Percentiles rank a stretch among this genome's conserved stretches.
Conservation (phyloP, 2,797 vertebrate genomes). For the Pantherophis alleghaniensis region DNA sequence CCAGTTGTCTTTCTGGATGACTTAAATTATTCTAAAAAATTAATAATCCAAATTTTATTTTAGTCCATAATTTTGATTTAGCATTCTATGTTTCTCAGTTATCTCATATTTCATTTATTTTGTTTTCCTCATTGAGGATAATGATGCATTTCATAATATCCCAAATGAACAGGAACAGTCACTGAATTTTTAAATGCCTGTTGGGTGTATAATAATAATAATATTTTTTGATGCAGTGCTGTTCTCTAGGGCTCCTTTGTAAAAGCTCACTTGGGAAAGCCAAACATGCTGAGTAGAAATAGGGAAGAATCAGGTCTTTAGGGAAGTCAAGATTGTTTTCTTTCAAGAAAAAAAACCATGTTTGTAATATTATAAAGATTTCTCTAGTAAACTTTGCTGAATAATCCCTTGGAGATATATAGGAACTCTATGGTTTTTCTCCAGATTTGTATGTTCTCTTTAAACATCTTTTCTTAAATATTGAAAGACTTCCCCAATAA, state of each 20-base stretch:
- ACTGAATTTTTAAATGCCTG: not conserved
- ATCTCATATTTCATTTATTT: not conserved
- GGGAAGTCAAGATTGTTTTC: constrained; percentile 18
- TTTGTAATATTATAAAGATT: constrained; percentile 40
- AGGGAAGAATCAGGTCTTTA: constrained; percentile 24
- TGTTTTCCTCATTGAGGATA: constrained; percentile 25
- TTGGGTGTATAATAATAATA: not conserved
- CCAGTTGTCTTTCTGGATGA: not conserved
- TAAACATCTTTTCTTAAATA: not conserved
- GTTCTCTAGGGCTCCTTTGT: not conserved
- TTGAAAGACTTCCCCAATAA: not conserved
- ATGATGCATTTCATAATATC: not conserved
- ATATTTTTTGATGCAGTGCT: not conserved
- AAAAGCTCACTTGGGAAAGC: constrained; percentile 1
- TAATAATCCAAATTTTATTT: not conserved
- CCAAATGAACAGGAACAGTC: constrained; percentile 3
- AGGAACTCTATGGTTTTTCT: not conserved
- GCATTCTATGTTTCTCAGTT: not conserved
- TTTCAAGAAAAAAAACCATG: constrained; percentile 30
- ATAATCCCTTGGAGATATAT: constrained; percentile 32
- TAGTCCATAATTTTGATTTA: not conserved
- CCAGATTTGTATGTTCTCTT: constrained; percentile 19
- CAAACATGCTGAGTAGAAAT: constrained; percentile 19
- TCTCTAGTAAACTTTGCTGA: constrained; percentile 26
- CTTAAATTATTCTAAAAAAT: not conserved